Evolutionary conservation across 2,797 vertebrate species (phyloP), one percentile per base, ranked within the genome.

Genomic region (Tapera naevia): DNA sequence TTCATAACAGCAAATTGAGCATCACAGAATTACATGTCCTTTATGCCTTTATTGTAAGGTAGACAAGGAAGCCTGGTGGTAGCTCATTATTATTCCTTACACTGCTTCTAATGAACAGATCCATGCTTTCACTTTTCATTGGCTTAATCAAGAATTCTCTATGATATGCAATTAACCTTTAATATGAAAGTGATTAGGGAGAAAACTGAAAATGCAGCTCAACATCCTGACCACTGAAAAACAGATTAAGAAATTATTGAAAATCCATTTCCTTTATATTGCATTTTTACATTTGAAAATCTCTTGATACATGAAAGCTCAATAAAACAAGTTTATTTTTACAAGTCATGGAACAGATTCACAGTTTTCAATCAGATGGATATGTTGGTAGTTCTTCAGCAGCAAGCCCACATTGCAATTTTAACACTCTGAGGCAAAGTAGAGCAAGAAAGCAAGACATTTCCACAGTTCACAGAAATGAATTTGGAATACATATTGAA

Each of bases 101-200:
- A 0, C n/a, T 80, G 37, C 78, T 82, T 93, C 86, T 92, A 94
- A 94, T 85, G 71, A 92, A 89, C 80, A 78, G 67, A 92, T 94
- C 92, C 74, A 23, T 82, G 64, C 56, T 89, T 65, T 95, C 81
- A 85, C 53, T 93, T 95, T 92, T 95, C 86, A 95, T 95, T 93
- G 90, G 92, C 80, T 91, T 97, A 93, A 94, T 95, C 94, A 90
- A 96, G 88, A 58, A 94, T 95, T 96, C 91, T 90, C 93, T 94
- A 82, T 72, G 88, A 94, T 94, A 89, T 51, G 61, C 84, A 95
- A 95, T 97, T 96, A 94, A 95, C 93, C 93, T 95, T 95, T 96
- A 76, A 94, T 92, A 92, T 33, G 32, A 87, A 92, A 89, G 88
- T 35, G 57, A 91, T 96, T 94, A 94, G 88, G 54, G 73, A 84